Base-by-base conservation (phyloP, 2,797 vertebrate species). In the Myotis vivesi region DNA sequence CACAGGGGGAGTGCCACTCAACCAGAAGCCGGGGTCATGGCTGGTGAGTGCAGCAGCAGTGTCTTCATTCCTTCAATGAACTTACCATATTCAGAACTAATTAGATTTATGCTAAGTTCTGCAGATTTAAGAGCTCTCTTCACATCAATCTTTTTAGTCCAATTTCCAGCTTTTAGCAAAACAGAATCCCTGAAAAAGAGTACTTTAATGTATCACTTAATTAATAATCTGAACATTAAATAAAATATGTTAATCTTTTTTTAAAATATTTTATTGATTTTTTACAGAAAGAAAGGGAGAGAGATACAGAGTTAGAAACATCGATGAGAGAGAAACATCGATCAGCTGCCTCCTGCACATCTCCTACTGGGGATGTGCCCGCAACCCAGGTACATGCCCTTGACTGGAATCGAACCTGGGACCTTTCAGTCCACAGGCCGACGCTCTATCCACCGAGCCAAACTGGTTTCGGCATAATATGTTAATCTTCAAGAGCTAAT, bases 71-170 rank as follows among this genome's bases (percentile, higher is more conserved):
- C 33, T 97, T 76, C 64, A 76, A 94, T 91, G 46, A 97, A 98
- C 98, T 96, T 98, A 99, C 99, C 99, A 87, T 99, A 99, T 97
- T 99, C 99, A 98, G 99, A 99, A 98, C 99, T 99, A 97, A 99
- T 99, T 96, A 99, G 98, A 98, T 99, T 98, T 97, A 99, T 97
- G 97, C 98, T 99, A 96, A 99, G 98, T 85, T 99, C 99, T 84
- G 99, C 98, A 98, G 99, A 99, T 95, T 98, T 98, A 23, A 98
- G 96, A 96, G 98, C 97, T 98, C 98, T 99, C 69, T 95, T 96
- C 87, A 99, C 99, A 94, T 99, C 98, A 88, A 99, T 98, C 98
- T 99, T 99, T 98, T 99, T 99, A 1, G 97, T 98, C 99, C 99
- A 99, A 86, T 97, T 99, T 68, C 99, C 99, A 97, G 97, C 96